phyloP scores from a whole-genome alignment of 2,797 vertebrate genomes.

The Macropodus opercularis region DNA sequence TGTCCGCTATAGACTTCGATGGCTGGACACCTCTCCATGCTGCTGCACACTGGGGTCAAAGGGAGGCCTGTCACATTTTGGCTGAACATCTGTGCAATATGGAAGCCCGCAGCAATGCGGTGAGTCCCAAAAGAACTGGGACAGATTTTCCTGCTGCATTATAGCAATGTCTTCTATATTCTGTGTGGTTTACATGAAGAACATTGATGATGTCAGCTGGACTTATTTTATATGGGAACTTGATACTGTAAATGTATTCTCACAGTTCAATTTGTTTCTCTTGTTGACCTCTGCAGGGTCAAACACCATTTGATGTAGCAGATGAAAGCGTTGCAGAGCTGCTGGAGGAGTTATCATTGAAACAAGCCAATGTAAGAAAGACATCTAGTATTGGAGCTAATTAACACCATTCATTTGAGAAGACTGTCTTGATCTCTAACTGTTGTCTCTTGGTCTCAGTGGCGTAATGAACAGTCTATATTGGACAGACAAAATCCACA shows the following conservation, averaged over 20 bases:
- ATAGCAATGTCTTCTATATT: neutral
- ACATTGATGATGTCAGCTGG: neutral
- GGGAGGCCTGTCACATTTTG: constrained; percentile 87
- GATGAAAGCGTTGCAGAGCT: constrained; percentile 86
- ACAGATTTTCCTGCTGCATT: neutral
- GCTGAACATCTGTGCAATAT: constrained; percentile 91
- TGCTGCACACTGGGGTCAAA: constrained; percentile 92
- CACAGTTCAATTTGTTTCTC: neutral
- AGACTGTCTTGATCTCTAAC: neutral
- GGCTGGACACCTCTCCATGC: constrained; percentile 94
- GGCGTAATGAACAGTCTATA: constrained; percentile 85
- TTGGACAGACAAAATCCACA: constrained; percentile 77
- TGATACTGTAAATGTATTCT: neutral
- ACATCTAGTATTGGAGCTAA: neutral
- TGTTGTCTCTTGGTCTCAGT: constrained; percentile 67
- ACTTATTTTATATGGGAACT: neutral
- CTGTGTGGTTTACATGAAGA: neutral
- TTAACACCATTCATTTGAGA: neutral
- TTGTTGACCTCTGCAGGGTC: constrained; percentile 79
- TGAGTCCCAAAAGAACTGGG: constrained; percentile 59
- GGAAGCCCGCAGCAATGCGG: constrained; percentile 88
- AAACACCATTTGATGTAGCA: constrained; percentile 90
- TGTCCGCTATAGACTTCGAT: constrained; percentile 86
- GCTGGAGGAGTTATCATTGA: constrained; percentile 86
- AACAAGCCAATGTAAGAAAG: constrained; percentile 86